Evolutionary conservation across 2,888 invertebrate species (phyloP), one percentile per base, ranked within the genome.

Genomic region (Palloptera scutellata): DNA sequence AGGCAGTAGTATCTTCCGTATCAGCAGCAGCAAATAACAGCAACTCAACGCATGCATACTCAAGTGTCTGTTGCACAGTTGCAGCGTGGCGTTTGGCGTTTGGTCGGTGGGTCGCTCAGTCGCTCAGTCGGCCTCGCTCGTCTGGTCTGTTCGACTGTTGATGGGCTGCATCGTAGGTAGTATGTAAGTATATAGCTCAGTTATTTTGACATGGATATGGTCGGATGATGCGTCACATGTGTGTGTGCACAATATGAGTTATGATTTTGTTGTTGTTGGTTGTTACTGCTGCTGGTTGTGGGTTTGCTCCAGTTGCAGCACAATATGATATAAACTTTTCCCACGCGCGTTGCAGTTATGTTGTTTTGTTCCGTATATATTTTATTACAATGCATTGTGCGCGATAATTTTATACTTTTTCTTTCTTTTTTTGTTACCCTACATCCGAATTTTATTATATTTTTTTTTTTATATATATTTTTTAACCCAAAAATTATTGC

Each of bases 351-450:
- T 20, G 57, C 40, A 40, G 30, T 13, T 17, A 42, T 15, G 41
- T 48, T 48, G 5, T 30, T 30, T 30, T 30, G 2, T 30, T 30
- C 30, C 30, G 3, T 30, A 2, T 30, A 15, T 48, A 10, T 48
- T 48, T 48, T 48, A 48, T 48, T 48, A 48, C 48, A 48, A 48
- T 48, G 48, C 59, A 20, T n/a, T 43, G 30, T 30, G 57, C 43
- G 48, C 48, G 48, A 60, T 60, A 60, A 60, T 48, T 60, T 60
- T 13, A 60, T 60, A 45, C 20, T 60, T 60, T 45, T 48, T 59
- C 6, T 15, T 40, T 13, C 48, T 15, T 48, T 48, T 8, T 48
- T 48, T 48, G 8, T 48, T 48, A 13, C 48, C n/a, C 12, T n/a
- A 15, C 48, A 48, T 13, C 15, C 48, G 48, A 15, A 15, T 30